Percentiles rank a stretch among this genome's conserved stretches.
These are phyloP conservation scores for Gibbula magus DNA, from an alignment of 2,888 invertebrate genomes.

Conservation along the genomic window DNA sequence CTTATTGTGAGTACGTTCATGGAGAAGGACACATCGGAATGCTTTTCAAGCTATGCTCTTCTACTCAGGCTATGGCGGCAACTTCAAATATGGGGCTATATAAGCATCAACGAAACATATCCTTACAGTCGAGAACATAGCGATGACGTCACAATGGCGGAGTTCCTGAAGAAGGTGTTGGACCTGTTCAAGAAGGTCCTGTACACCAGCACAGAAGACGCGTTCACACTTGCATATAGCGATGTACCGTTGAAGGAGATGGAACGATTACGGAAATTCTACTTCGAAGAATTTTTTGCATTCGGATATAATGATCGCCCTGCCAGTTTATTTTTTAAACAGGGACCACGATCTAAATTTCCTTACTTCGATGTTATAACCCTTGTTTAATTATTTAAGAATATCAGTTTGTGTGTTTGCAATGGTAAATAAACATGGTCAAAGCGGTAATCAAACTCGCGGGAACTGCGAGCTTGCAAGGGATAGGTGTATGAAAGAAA, in stretches of 20 bases:
- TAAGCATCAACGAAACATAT: neutral
- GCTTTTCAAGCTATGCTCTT: neutral
- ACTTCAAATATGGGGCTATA: neutral
- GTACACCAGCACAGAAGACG: neutral
- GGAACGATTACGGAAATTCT: neutral
- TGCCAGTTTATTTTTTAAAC: slow-evolving; percentile 25
- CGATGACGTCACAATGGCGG: neutral
- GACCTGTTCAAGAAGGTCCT: neutral
- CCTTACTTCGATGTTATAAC: neutral
- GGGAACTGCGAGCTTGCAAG: no score
- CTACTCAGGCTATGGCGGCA: neutral
- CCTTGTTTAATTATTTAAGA: no score
- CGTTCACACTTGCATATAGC: neutral
- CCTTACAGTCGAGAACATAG: neutral
- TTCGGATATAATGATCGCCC: neutral
- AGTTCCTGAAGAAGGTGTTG: neutral
- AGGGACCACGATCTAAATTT: neutral
- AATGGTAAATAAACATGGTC: no score
- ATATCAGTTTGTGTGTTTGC: no score
- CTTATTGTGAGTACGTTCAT: neutral
- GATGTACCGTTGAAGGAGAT: neutral
- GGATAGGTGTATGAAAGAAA: no score
- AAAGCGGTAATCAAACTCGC: no score
- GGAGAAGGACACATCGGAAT: neutral
- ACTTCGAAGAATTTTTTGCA: neutral